Percentiles rank a stretch among this genome's conserved stretches.
phyloP scores from a whole-genome alignment of 2,113 vertebrate genomes.

The Saimiri boliviensis region DNA sequence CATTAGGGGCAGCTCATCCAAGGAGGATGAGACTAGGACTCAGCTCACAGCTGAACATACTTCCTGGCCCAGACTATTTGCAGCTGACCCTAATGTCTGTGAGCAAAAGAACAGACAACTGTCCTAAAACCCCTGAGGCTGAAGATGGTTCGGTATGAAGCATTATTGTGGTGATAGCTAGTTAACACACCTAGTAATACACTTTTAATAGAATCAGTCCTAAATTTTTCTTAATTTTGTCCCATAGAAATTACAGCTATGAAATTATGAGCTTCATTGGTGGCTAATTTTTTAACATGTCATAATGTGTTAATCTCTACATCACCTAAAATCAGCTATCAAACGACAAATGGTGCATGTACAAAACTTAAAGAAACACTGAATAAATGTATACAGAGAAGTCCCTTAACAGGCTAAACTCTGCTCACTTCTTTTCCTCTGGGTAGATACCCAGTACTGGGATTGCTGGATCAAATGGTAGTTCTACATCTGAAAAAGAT shows the following conservation, averaged over 20 bases:
- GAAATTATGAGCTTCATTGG: conserved; percentile 12
- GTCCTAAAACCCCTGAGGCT: not conserved
- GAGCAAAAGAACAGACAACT: not conserved
- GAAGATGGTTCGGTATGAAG: not conserved
- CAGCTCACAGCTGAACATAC: not conserved
- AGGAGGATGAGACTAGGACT: not conserved
- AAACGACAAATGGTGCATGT: not conserved
- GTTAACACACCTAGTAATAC: not conserved
- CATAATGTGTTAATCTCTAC: not conserved
- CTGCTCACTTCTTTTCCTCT: not conserved
- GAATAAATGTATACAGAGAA: not conserved
- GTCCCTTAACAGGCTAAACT: not conserved
- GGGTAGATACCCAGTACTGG: too few species aligned
- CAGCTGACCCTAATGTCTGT: not conserved
- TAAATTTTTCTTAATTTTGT: not conserved
- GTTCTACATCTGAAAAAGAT: too few species aligned
- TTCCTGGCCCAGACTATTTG: not conserved
- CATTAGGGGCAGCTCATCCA: not conserved
- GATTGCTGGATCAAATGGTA: too few species aligned
- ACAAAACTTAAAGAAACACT: not conserved
- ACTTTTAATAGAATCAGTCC: not conserved
- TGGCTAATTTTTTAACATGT: not conserved
- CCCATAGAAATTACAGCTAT: conserved; percentile 7
- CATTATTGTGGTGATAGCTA: not conserved
- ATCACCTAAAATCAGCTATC: not conserved